Evolutionary conservation across 1,140 invertebrate species (phyloP), one percentile per base, ranked within the genome.

Genomic region (Idris sp.): DNA sequence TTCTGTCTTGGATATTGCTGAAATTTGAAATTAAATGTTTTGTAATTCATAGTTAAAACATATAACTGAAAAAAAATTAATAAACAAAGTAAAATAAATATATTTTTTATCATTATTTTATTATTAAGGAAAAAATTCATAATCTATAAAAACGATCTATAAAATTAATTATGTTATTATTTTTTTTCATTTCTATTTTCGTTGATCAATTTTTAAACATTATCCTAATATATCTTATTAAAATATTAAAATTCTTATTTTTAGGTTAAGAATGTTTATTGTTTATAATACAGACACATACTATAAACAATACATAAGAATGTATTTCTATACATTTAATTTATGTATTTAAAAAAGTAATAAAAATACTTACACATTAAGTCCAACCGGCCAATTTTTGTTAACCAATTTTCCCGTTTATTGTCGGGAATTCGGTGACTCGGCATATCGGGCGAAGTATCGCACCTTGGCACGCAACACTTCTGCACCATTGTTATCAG

Each of bases 341-440:
- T n/a, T n/a, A n/a, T n/a, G n/a, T n/a, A n/a, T n/a, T n/a, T n/a
- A n/a, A n/a, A n/a, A n/a, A 22, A 22, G 3, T 35, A 4, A 13
- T 13, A 14, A 35, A 14, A 13, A 25, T 46, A 46, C 43, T 30
- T 30, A 46, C 43, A 4, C 13, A 46, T 3, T 11, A 46, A 30
- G 15, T 46, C 43, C 14, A 13, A 1, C 7, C 43, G 43, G 1
- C 43, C 25, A 15, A 46, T 46, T 46, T 46, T 46, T 7, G 5
- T 0, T 9, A 46, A 30, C 43, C 43, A 46, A 28, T 9, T 1
- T 10, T 46, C 11, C 15, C 30, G 28, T 11, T 30, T 28, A 9
- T 28, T 46, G 6, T 30, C 22, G 13, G 43, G 25, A 30, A 46
- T 46, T 30, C 25, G 5, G 13, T 46, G 43, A n/a, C 26, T 30